Percentiles rank a stretch among this genome's conserved stretches.
phyloP scores from a whole-genome alignment of 2,797 vertebrate species.

The Borostomias antarcticus region DNA sequence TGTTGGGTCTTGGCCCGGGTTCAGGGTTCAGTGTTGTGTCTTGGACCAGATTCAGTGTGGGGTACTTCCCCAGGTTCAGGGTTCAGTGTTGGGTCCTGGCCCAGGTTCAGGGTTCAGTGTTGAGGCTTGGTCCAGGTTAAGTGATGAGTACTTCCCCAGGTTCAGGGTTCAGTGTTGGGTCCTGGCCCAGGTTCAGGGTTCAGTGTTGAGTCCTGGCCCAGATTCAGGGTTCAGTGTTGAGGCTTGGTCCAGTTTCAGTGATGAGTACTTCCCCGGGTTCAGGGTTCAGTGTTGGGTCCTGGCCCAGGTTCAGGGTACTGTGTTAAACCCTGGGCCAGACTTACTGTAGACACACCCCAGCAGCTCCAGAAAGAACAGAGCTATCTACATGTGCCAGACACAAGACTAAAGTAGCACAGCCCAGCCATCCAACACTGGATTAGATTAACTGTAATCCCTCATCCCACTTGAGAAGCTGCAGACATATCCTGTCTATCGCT shows the following conservation, averaged over 20 bases:
- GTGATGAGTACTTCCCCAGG: no score
- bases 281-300: constrained; percentile 11
- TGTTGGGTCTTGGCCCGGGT: no score
- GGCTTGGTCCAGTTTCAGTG: not conserved
- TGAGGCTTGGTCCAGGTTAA: no score
- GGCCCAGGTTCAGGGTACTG: no score
- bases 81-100: no score
- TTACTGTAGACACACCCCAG: no score
- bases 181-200: not conserved
- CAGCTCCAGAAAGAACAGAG: constrained; percentile 55
- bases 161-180: not conserved
- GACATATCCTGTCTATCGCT: constrained; percentile 51
- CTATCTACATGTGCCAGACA: constrained; percentile 57
- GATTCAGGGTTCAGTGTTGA: not conserved
- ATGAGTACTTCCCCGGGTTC: not conserved
- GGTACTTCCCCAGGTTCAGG: no score
- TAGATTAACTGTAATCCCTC: constrained; percentile 71
- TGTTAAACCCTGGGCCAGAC: constrained; percentile 31
- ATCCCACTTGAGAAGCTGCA: constrained; percentile 55
- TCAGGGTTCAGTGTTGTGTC: constrained; percentile 16
- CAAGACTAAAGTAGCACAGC: constrained; percentile 48
- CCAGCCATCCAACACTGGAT: constrained; percentile 67
- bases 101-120: no score
- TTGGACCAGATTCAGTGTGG: constrained; percentile 23
- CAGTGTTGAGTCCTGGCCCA: no score